These are phyloP conservation scores for Lophotis ruficrista DNA, from an alignment of 2,113 vertebrate genomes.

Conservation along the genomic window DNA sequence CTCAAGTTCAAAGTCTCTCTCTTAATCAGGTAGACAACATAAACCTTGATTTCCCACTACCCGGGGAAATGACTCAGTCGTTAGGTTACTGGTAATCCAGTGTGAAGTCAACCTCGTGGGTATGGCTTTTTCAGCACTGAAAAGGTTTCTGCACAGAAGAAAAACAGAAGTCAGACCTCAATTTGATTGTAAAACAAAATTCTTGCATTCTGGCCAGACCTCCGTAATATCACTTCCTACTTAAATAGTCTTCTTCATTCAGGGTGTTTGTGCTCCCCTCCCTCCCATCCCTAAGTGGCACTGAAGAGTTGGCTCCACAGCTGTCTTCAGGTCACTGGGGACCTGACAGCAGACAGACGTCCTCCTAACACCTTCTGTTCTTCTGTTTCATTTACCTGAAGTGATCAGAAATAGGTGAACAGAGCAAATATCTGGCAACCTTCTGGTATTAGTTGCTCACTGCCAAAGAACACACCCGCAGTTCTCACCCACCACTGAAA, in stretches of 20 bases:
- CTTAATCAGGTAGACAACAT: neutral
- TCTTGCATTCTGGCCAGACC: neutral
- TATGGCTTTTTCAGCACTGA: neutral
- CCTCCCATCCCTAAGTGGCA: neutral
- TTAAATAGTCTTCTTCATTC: neutral
- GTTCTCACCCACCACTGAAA: neutral
- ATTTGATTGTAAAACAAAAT: conserved; percentile 1
- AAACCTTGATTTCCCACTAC: neutral
- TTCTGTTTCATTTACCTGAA: neutral
- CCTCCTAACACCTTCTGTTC: neutral
- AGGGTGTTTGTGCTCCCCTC: neutral
- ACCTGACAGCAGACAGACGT: neutral
- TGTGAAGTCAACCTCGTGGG: neutral
- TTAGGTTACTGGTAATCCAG: neutral
- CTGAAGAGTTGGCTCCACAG: neutral
- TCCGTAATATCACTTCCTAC: neutral
- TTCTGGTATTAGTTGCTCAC: neutral
- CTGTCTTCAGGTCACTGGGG: neutral
- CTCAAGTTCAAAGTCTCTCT: neutral
- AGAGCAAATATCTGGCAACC: neutral
- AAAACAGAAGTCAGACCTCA: conserved; percentile 14
- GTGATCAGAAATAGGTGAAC: neutral
- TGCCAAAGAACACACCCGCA: neutral
- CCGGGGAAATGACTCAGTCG: neutral
- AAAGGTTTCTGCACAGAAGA: neutral